Base-by-base conservation (phyloP, 2,797 vertebrate species). In the Crypturellus tataupa region DNA sequence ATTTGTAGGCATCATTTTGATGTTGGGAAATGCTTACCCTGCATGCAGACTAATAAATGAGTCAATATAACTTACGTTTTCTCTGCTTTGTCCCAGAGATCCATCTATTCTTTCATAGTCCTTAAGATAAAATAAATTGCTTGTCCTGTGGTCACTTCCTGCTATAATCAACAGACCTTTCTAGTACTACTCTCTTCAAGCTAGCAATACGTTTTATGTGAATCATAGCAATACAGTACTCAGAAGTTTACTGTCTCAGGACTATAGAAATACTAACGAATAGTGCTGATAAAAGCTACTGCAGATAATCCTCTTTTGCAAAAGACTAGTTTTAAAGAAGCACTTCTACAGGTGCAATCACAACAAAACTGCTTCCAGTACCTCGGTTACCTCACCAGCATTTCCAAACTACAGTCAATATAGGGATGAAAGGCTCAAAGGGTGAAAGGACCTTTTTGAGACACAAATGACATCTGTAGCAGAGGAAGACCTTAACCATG, bases 401-500 rank as follows among this genome's bases (percentile, higher is more conserved):
- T 71, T 73, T 76, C 75, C 56, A 95, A 70, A 63, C 10, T 14
- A 29, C 44, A 64, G 6, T 7, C 21, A 63, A 12, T 24, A 15
- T 4, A 58, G 10, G 6, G 6, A 33, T 67, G 27, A 49, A 49
- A 24, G 47, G 47, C 47, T 47, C 46, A n/a, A 84, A 90, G 63
- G 37, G 31, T 21, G 5, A 59, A 49, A 39, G 29, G 14, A n/a
- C 5, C 51, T 90, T 75, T 56, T 59, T 6, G 49, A 86, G 12
- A 37, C 7, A 33, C 37, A 12, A 3, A 4, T 10, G 8, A 76
- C 83, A 62, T 55, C 35, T 3, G 4, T 1, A 1, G 23, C 11
- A 75, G 23, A 80, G 2, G 4, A 72, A 55, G 17, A 63, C 1
- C 10, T 92, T 77, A 51, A 29, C 23, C 69, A 89, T 73, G 79